Conservation (phyloP, 2,797 vertebrate genomes). For the Danio albolineatus region DNA sequence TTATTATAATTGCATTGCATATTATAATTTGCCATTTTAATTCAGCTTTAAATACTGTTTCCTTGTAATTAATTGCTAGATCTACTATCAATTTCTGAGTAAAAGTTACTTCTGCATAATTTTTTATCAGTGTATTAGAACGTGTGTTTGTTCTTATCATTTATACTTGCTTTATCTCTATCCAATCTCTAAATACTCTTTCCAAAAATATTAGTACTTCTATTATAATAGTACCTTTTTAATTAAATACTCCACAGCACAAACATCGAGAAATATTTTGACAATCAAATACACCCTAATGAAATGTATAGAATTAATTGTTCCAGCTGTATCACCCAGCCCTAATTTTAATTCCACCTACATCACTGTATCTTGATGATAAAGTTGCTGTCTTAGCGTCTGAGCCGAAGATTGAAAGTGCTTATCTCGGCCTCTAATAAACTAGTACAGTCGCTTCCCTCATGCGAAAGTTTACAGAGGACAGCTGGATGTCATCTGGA, state of each 20-base stretch:
- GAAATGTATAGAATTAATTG: neutral
- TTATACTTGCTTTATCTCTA: too few species aligned
- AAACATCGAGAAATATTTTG: neutral
- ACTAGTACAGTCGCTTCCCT: slow-evolving; percentile 23
- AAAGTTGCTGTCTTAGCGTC: slow-evolving; percentile 39
- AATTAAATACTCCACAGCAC: too few species aligned
- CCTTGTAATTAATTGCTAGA: too few species aligned
- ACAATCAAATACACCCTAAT: neutral
- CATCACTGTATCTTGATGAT: slow-evolving; percentile 18
- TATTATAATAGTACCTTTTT: neutral
- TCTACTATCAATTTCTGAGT: too few species aligned
- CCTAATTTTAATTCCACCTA: slow-evolving; percentile 26
- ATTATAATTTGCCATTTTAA: too few species aligned
- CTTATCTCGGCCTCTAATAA: slow-evolving; percentile 43
- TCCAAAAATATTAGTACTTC: too few species aligned
- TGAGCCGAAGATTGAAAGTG: slow-evolving; percentile 18
- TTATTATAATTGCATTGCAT: too few species aligned
- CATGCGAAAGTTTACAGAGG: slow-evolving; percentile 36
- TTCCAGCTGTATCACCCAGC: slow-evolving; percentile 22
- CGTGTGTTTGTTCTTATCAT: too few species aligned
- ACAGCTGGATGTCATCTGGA: slow-evolving; percentile 25
- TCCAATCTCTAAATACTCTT: too few species aligned
- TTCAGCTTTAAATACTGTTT: too few species aligned
- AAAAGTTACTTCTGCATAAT: too few species aligned
- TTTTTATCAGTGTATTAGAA: too few species aligned